Percentiles rank a stretch among this genome's conserved stretches.
phyloP scores from a whole-genome alignment of 2,888 invertebrate species.

The Volucella inflata region DNA sequence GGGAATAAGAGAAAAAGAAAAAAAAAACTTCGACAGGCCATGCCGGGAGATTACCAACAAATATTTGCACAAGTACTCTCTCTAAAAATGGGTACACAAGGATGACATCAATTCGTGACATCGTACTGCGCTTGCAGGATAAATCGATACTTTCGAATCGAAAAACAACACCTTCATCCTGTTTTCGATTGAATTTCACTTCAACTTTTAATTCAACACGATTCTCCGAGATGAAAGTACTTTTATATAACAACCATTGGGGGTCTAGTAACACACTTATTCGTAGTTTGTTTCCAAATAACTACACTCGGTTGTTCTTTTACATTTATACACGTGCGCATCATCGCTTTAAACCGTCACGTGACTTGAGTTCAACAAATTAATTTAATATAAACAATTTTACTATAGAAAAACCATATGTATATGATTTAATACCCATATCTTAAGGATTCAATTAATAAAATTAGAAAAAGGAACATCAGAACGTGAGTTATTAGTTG shows the following conservation, averaged over 20 bases:
- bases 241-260: not conserved
- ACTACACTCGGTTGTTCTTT: conserved; percentile 9
- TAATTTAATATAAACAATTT: conserved; percentile 15
- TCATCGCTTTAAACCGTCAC: conserved; percentile 45
- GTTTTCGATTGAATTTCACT: conserved; percentile 9
- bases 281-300: not conserved
- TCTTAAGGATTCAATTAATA: not conserved
- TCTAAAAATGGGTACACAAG: conserved; percentile 31
- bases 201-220: not conserved
- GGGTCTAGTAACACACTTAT: conserved; percentile 58
- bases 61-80: conserved; percentile 27
- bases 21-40: not conserved
- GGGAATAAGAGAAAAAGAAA: no score
- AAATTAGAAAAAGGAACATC: conserved; percentile 2
- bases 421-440: not conserved
- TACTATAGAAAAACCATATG: not conserved
- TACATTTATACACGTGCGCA: conserved; percentile 53
- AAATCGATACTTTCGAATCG: conserved; percentile 61
- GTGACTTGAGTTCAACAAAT: conserved; percentile 43
- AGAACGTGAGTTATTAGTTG: not conserved
- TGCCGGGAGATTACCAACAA: conserved; percentile 27
- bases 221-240: not conserved
- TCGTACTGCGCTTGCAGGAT: conserved; percentile 37
- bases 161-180: conserved; percentile 1
- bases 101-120: conserved; percentile 40